Percentiles rank a stretch among this genome's conserved stretches.
These are phyloP conservation scores for Disparrhopalites patrizii DNA, from an alignment of 2,888 invertebrate genomes.

Conservation along the genomic window DNA sequence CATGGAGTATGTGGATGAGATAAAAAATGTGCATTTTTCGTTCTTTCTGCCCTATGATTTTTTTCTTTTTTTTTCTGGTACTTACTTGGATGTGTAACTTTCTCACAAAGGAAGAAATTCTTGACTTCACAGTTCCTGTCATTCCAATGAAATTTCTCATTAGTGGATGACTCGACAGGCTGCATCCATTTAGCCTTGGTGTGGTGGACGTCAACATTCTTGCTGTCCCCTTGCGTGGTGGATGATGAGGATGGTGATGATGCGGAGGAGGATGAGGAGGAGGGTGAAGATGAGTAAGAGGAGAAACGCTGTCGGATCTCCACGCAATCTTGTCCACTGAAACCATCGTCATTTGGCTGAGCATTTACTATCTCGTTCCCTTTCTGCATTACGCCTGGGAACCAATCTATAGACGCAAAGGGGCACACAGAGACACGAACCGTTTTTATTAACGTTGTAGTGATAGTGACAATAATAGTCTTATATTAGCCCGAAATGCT, in stretches of 20 bases:
- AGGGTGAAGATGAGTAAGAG: constrained; percentile 5
- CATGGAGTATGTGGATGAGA: not conserved
- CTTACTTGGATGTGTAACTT: constrained; percentile 43
- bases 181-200: constrained; percentile 5
- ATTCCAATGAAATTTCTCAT: constrained; percentile 46
- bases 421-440: not conserved
- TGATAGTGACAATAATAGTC: no score
- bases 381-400: constrained; percentile 51
- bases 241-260: no score
- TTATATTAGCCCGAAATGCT: no score
- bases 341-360: constrained; percentile 53
- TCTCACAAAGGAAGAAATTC: constrained; percentile 48
- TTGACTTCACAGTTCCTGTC: constrained; percentile 47
- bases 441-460: no score
- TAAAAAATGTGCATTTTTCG: not conserved
- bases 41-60: no score
- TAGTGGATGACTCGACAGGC: not conserved
- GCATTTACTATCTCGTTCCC: constrained; percentile 48
- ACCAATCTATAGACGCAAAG: constrained; percentile 52
- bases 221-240: not conserved
- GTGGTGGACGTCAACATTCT: constrained; percentile 8
- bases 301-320: constrained; percentile 51
- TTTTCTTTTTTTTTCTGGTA: constrained; percentile 3
- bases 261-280: no score
- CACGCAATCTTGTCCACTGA: constrained; percentile 52